A percentile compares a stretch with the other conserved stretches of the same genome.
phyloP scores from a whole-genome alignment of 1,140 invertebrate genomes.

The Fopius arisanus region DNA sequence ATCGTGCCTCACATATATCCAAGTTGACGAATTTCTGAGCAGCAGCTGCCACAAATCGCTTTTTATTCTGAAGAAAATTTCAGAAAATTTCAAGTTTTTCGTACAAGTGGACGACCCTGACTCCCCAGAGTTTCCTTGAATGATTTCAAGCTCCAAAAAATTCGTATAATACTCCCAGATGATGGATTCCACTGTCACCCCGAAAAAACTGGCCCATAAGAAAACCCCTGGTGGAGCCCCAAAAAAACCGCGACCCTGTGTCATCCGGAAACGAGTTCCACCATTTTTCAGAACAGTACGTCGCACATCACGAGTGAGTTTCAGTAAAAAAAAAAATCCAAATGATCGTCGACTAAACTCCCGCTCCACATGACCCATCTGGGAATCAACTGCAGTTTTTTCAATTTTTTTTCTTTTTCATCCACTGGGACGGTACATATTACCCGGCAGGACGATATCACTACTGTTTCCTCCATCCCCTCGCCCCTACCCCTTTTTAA shows the following conservation, averaged over 20 bases:
- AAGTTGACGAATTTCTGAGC: too few relatives aligned
- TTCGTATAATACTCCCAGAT: too few relatives aligned
- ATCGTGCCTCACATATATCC: too few relatives aligned
- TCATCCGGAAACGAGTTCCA: constrained; percentile 14
- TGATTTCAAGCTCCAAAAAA: too few relatives aligned
- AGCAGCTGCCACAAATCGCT: too few relatives aligned
- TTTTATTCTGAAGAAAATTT: too few relatives aligned
- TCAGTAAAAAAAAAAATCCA: background rate
- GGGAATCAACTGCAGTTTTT: background rate
- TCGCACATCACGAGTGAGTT: background rate
- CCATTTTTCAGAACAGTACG: background rate
- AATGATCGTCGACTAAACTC: background rate
- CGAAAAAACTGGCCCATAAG: too few relatives aligned
- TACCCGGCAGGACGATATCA: background rate
- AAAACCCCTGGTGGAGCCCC: background rate
- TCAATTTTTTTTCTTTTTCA: background rate
- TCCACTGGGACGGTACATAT: background rate
- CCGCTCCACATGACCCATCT: background rate
- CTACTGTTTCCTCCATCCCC: background rate
- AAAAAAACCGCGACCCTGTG: background rate
- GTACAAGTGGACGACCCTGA: too few relatives aligned
- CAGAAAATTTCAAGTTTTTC: too few relatives aligned
- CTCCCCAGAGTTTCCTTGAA: too few relatives aligned
- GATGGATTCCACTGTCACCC: too few relatives aligned
- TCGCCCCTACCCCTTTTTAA: background rate